Percentiles rank a stretch among this genome's conserved stretches.
These are phyloP conservation scores for Gadopsis marmoratus DNA, from an alignment of 2,797 vertebrate species.

Conservation along the genomic window DNA sequence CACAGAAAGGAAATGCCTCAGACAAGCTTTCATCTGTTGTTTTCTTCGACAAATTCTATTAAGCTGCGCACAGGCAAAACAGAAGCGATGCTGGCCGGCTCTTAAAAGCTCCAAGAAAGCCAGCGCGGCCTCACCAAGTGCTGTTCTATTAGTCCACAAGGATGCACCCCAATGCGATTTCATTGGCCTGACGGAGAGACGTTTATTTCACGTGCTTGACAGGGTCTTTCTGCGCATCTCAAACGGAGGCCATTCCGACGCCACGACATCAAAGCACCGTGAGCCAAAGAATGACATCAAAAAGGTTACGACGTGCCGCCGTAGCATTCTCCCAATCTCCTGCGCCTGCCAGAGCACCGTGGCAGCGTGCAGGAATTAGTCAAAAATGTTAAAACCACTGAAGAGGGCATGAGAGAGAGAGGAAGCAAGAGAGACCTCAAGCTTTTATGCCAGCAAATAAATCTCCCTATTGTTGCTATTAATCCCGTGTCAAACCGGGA, in stretches of 20 bases:
- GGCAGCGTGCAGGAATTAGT: constrained; percentile 49
- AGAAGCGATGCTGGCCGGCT: constrained; percentile 54
- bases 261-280: constrained; percentile 48
- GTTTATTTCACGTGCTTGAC: constrained; percentile 49
- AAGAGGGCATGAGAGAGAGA: constrained; percentile 28
- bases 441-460: constrained; percentile 66
- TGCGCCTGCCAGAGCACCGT: constrained; percentile 11
- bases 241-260: constrained; percentile 17
- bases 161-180: constrained; percentile 54
- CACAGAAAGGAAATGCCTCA: constrained; percentile 65
- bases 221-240: constrained; percentile 16
- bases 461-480: constrained; percentile 79
- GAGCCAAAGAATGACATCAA: constrained; percentile 45
- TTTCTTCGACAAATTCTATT: constrained; percentile 79
- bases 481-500: constrained; percentile 82
- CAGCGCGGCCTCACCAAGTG: constrained; percentile 43
- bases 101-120: constrained; percentile 67
- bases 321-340: constrained; percentile 12
- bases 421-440: constrained; percentile 49
- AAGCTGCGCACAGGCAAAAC: constrained; percentile 67
- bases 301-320: constrained; percentile 33
- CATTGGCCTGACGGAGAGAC: background rate
- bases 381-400: constrained; percentile 55
- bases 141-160: constrained; percentile 56
- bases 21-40: constrained; percentile 80